Base-by-base conservation (phyloP, 2,797 vertebrate genomes). In the Ara ararauna region DNA sequence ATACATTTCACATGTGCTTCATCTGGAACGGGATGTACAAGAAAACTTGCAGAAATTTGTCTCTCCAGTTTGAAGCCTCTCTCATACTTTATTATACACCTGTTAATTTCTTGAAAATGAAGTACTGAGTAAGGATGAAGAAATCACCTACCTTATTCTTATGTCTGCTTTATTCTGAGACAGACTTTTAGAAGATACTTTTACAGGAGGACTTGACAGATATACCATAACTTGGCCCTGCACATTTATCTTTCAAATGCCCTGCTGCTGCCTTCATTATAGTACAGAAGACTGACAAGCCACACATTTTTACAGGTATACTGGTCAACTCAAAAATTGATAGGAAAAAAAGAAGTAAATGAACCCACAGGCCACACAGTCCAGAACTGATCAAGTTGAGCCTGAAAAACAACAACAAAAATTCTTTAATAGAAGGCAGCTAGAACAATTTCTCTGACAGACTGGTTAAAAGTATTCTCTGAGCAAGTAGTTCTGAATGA, bases 1-100 rank as follows among this genome's bases (percentile, higher is more conserved):
- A 92, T 74, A 95, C 94, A 90, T 87, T 85, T 93, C 90, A 83
- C 48, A 93, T 53, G 75, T 40, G 26, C 86, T 89, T 77, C 65
- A 65, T 90, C 44, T 2, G 0, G 92, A 96, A 94, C 84, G 92
- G 56, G 0, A 6, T 3, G 93, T 85, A 83, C 84, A 89, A 74
- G 21, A 79, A 62, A 88, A 66, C 80, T 47, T 60, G 53, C 34
- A 75, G 45, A 90, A 71, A 8, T 67, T 7, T 1, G 0, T 54
- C 73, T 81, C 44, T 30, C 6, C 42, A 26, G 13, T 38, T 18
- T 54, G 44, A 92, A 93, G 71, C 3, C 29, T 82, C 82, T 60
- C 71, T 70, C 40, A 32, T 64, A 67, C 45, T 78, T 87, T 54
- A 80, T 18, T 32, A 47, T 7, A 72, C 4, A 89, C 45, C 54